phyloP scores from a whole-genome alignment of 1,140 invertebrate genomes.

The Ylistrum balloti region DNA sequence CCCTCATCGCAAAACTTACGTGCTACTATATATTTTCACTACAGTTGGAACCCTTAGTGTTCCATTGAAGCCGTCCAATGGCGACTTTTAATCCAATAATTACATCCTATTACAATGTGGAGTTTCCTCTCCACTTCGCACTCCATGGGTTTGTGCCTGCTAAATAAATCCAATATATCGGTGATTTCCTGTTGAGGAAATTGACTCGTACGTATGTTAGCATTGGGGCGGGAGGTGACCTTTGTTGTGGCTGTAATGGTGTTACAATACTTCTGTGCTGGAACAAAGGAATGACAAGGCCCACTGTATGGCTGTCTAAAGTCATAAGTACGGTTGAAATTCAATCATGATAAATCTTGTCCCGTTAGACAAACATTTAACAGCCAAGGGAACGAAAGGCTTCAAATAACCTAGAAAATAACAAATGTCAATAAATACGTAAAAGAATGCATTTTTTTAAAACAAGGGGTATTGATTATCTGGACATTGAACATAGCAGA shows the following conservation, averaged over 20 bases:
- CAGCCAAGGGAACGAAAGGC: not conserved
- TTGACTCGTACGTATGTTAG: not conserved
- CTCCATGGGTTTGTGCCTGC: slow-evolving; percentile 1
- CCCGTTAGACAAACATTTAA: not conserved
- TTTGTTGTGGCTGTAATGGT: not conserved
- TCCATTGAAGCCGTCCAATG: not conserved
- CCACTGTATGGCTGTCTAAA: not conserved
- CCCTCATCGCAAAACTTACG: not conserved
- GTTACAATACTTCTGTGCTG: not conserved
- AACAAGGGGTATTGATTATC: no score
- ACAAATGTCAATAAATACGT: not conserved
- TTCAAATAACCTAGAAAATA: not conserved
- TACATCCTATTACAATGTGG: not conserved
- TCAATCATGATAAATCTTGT: slow-evolving; percentile 17
- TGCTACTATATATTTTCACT: slow-evolving; percentile 22
- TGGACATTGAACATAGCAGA: not conserved
- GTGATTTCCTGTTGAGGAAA: slow-evolving; percentile 19
- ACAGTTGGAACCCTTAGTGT: not conserved
- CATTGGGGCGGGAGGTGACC: not conserved
- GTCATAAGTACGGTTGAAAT: not conserved
- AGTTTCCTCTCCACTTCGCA: not conserved
- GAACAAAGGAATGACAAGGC: not conserved
- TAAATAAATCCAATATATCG: slow-evolving; percentile 15
- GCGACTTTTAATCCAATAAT: slow-evolving; percentile 19
- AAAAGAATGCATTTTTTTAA: no score